A percentile compares a stretch with the other conserved stretches of the same genome.
phyloP scores from a whole-genome alignment of 2,888 invertebrate species.

The Idaea aversata region DNA sequence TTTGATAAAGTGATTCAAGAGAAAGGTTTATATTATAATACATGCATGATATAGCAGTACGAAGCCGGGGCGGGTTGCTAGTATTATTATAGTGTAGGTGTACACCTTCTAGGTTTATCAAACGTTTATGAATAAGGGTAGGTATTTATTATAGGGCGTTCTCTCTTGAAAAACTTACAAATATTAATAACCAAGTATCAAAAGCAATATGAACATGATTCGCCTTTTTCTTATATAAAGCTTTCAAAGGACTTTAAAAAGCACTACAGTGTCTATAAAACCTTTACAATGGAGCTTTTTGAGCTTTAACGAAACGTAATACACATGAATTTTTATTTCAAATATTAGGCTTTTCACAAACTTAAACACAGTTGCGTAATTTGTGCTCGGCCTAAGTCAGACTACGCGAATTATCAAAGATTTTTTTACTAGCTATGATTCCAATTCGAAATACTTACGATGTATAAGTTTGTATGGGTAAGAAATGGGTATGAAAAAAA shows the following conservation, averaged over 20 bases:
- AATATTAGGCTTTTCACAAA: neutral
- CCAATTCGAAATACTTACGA: no score
- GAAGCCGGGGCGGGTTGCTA: no score
- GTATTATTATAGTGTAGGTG: no score
- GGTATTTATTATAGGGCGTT: neutral
- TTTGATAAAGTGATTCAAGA: no score
- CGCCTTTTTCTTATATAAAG: neutral
- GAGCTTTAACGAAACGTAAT: neutral
- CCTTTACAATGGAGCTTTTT: conserved; percentile 1
- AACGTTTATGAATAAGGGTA: no score
- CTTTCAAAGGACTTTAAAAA: neutral
- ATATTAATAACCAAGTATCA: neutral
- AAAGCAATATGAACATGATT: neutral
- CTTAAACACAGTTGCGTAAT: neutral
- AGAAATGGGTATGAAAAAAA: no score
- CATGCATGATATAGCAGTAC: no score
- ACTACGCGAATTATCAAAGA: no score
- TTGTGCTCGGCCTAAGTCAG: neutral
- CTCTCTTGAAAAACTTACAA: neutral
- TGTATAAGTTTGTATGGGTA: no score
- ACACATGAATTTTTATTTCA: neutral
- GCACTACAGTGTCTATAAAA: conserved; percentile 1
- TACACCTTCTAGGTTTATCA: no score
- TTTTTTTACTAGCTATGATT: no score
- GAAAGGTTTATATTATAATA: no score